Conservation (phyloP, 2,888 invertebrate species). For the Mythimna loreyi region DNA sequence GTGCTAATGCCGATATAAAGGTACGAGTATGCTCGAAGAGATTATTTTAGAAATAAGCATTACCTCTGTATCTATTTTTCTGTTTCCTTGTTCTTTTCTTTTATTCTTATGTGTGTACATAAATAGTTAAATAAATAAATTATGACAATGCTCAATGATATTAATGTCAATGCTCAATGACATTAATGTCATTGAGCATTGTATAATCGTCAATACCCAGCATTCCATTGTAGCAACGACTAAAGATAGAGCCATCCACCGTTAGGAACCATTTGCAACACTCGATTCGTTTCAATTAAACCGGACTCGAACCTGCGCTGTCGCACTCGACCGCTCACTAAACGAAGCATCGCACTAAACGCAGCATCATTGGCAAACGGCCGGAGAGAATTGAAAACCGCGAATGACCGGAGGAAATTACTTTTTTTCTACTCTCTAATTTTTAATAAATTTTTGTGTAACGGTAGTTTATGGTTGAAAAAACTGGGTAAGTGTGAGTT, state of each 20-base stretch:
- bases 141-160: background rate
- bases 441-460: slow-evolving; percentile 31
- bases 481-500: too few species aligned
- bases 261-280: slow-evolving; percentile 65
- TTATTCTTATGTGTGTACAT: too few species aligned
- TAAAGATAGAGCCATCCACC: slow-evolving; percentile 48
- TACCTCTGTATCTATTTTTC: too few species aligned
- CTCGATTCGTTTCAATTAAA: slow-evolving; percentile 60
- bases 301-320: slow-evolving; percentile 46
- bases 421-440: slow-evolving; percentile 50
- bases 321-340: slow-evolving; percentile 42
- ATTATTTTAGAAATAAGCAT: too few species aligned
- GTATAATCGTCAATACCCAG: slow-evolving; percentile 32
- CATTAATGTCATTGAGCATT: too few species aligned
- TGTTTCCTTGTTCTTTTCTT: too few species aligned
- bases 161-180: background rate
- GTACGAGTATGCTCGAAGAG: too few species aligned
- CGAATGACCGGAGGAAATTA: slow-evolving; percentile 52
- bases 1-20: too few species aligned
- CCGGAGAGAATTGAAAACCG: slow-evolving; percentile 52
- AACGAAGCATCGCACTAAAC: slow-evolving; percentile 44
- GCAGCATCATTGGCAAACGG: slow-evolving; percentile 45
- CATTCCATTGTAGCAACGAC: slow-evolving; percentile 30
- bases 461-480: slow-evolving; percentile 28
- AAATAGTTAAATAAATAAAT: too few species aligned